Percentiles rank a stretch among this genome's conserved stretches.
phyloP scores from a whole-genome alignment of 2,797 vertebrate species.

The Semaprochilodus insignis region DNA sequence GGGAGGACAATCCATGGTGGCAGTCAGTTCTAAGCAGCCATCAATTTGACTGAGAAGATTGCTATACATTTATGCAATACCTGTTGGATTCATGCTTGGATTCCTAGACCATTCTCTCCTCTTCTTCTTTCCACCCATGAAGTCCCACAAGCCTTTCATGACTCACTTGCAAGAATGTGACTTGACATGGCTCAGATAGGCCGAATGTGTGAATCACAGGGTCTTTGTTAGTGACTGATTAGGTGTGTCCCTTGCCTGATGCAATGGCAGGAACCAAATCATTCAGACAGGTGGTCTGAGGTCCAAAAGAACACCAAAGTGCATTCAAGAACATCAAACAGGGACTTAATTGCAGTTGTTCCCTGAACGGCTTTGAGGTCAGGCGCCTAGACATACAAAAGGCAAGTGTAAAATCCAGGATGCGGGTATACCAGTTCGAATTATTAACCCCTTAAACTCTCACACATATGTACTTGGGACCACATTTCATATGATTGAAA shows the following conservation, averaged over 20 bases:
- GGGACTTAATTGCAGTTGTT: not conserved
- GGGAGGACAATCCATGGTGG: not conserved
- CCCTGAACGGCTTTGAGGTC: constrained; percentile 7
- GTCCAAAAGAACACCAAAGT: not conserved
- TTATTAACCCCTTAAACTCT: not conserved
- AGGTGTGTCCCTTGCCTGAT: not conserved
- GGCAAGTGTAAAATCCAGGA: not conserved
- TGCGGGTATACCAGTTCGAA: not conserved
- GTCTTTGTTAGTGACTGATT: constrained; percentile 5
- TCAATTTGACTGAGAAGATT: not conserved
- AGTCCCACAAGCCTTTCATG: not conserved
- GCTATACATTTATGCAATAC: not conserved
- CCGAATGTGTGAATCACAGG: not conserved
- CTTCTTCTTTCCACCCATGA: not conserved
- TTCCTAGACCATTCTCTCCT: not conserved
- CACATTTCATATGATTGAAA: not conserved
- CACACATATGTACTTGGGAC: not conserved
- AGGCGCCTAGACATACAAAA: not conserved
- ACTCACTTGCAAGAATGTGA: not conserved
- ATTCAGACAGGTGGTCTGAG: not conserved
- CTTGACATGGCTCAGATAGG: not conserved
- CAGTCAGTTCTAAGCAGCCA: not conserved
- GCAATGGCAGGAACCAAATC: not conserved
- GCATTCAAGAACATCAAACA: not conserved
- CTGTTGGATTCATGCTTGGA: not conserved